Evolutionary conservation across 2,797 vertebrate genomes (phyloP).

Genomic region (Gallinago solitaria): DNA sequence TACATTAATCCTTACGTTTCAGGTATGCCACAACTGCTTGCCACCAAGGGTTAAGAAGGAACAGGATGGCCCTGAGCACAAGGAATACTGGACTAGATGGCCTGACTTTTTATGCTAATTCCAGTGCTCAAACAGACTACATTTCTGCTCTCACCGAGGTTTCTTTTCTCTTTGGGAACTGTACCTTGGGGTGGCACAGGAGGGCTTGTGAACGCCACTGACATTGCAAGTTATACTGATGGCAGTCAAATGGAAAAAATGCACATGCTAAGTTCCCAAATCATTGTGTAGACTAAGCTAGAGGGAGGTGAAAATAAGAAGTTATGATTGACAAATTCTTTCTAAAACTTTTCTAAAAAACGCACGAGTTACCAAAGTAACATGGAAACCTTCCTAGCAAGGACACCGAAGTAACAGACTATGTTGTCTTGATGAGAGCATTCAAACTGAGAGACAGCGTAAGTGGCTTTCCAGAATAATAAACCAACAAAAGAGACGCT

Average conservation of each 20-base stretch:
- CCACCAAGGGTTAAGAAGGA: background rate
- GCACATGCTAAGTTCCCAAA: rapidly evolving
- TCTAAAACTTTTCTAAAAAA: background rate
- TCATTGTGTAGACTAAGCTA: rapidly evolving
- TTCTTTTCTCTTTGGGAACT: background rate
- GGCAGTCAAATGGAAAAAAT: background rate
- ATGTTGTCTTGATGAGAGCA: background rate
- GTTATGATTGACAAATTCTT: background rate
- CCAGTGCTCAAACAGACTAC: background rate
- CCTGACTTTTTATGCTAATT: background rate
- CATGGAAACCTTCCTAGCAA: background rate
- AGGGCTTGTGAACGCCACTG: background rate
- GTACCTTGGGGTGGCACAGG: background rate
- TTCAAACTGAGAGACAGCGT: background rate
- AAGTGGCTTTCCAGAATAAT: background rate
- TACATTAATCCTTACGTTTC: background rate
- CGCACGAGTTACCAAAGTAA: background rate
- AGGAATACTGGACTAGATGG: background rate
- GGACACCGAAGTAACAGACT: background rate
- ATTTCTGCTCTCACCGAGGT: background rate
- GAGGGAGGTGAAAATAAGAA: background rate
- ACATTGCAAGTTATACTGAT: background rate
- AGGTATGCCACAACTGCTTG: rapidly evolving
- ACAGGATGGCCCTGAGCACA: background rate
- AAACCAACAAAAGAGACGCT: background rate